A percentile compares a stretch with the other conserved stretches of the same genome.
These are phyloP conservation scores for Sebastes hopkinsi DNA, from an alignment of 2,797 vertebrate genomes.

Conservation along the genomic window DNA sequence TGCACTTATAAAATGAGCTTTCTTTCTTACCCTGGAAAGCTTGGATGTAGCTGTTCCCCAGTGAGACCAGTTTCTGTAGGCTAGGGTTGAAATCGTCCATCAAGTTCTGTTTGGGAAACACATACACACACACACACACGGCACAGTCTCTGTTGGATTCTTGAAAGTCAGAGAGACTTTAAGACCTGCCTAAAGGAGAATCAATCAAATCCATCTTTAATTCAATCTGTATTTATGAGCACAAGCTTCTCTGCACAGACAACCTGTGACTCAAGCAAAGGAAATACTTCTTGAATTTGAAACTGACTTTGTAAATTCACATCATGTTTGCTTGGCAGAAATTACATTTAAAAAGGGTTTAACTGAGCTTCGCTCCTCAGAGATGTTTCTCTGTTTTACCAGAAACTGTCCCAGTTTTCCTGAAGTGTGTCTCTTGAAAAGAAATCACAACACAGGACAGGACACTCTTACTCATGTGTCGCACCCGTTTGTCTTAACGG, in stretches of 20 bases:
- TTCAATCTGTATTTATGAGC: conserved; percentile 40
- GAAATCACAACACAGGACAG: not conserved
- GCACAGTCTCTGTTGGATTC: not conserved
- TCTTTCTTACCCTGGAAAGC: conserved; percentile 88
- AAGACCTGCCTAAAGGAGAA: conserved; percentile 14
- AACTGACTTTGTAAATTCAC: conserved; percentile 5
- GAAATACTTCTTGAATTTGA: not conserved
- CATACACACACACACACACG: conserved; percentile 12
- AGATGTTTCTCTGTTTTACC: not conserved
- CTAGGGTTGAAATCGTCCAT: conserved; percentile 93
- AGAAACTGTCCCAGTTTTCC: conserved; percentile 4
- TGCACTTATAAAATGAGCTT: conserved; percentile 18
- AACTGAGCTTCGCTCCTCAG: not conserved
- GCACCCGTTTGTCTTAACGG: not conserved
- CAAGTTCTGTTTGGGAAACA: conserved; percentile 83
- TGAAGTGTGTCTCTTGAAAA: not conserved
- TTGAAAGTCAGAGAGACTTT: conserved; percentile 3
- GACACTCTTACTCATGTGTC: not conserved
- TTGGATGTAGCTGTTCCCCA: conserved; percentile 90
- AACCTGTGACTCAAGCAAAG: not conserved
- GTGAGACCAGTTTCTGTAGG: conserved; percentile 89
- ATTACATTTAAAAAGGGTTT: not conserved
- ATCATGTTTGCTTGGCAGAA: not conserved
- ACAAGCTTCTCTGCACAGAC: not conserved
- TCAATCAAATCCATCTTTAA: conserved; percentile 21